Percentiles rank a stretch among this genome's conserved stretches.
Conservation (phyloP, 1,140 invertebrate genomes). For the Drosophila eugracilis region DNA sequence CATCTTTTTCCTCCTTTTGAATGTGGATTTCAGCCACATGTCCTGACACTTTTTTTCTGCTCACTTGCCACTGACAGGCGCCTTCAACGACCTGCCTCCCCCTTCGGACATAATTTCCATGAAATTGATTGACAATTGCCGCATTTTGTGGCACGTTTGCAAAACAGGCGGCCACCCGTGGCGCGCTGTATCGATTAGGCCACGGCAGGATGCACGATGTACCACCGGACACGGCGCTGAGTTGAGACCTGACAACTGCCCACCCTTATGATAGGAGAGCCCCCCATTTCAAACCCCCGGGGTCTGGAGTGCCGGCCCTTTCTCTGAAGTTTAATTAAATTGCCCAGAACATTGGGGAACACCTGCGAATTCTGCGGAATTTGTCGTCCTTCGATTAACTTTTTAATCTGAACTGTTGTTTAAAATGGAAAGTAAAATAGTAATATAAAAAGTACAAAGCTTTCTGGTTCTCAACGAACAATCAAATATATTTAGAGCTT, state of each 20-base stretch:
- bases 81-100: conserved; percentile 33
- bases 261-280: not conserved
- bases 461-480: too few species aligned
- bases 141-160: conserved; percentile 79
- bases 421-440: too few species aligned
- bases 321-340: conserved; percentile 60
- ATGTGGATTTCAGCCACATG: conserved; percentile 37
- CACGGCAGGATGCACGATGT: conserved; percentile 48
- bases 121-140: conserved; percentile 82
- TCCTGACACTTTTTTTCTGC: conserved; percentile 61
- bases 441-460: too few species aligned
- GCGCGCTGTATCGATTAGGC: conserved; percentile 74
- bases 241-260: conserved; percentile 22
- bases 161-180: conserved; percentile 59
- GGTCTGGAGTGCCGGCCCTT: conserved; percentile 5
- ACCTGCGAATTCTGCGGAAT: not conserved
- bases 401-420: not conserved
- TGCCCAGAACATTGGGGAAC: not conserved
- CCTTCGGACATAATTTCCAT: conserved; percentile 75
- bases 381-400: not conserved
- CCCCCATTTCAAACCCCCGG: not conserved
- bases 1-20: not conserved
- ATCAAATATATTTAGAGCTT: too few species aligned
- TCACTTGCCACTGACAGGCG: conserved; percentile 65
- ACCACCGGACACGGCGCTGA: conserved; percentile 46